Evolutionary conservation across 1,140 invertebrate species (phyloP), one percentile per base, ranked within the genome.

Genomic region (Danaus melanippus): DNA sequence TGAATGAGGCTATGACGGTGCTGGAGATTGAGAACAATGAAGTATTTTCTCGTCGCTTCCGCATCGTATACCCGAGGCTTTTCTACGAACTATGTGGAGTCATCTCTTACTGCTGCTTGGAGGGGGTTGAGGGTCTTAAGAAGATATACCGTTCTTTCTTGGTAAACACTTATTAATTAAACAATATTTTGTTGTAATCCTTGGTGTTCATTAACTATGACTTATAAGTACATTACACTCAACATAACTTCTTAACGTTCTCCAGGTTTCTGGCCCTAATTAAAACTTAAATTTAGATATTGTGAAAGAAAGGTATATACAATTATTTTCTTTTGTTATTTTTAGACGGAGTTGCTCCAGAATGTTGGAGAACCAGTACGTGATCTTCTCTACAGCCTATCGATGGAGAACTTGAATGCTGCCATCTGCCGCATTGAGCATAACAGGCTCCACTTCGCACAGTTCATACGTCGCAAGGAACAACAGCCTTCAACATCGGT

Each of bases 11-110:
- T 0, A 50, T 62, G 50, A 44, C 47, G 0, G 52, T 58, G 0
- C 40, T 58, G 10, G 41, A 52, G 9, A 42, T 47, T 12, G 47
- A 72, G 11, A 44, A 43, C 10, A 41, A 46, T 10, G 50, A 69
- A 1, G 12, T 47, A 42, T 69, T 66, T 43, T 52, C 56, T 5
- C 51, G 64, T 6, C 61, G 70, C 1, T 78, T 74, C 62, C 76
- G 72, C 45, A 48, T 57, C 3, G 50, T 71, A 6, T 66, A 72
- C 46, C 48, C 65, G 0, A 54, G 72, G 0, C 42, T 78, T 8
- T 80, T 72, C 56, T 56, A 60, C 6, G 77, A 80, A 17, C 42
- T 76, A 12, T 76, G 75, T 53, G 56, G 71, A 0, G 58, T 76
- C 1, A 56, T 80, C 10, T 50, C 60, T 0, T 65, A 64, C 17